Percentiles rank a stretch among this genome's conserved stretches.
phyloP scores from a whole-genome alignment of 2,113 vertebrate species.

The Sphaerodactylus townsendi region DNA sequence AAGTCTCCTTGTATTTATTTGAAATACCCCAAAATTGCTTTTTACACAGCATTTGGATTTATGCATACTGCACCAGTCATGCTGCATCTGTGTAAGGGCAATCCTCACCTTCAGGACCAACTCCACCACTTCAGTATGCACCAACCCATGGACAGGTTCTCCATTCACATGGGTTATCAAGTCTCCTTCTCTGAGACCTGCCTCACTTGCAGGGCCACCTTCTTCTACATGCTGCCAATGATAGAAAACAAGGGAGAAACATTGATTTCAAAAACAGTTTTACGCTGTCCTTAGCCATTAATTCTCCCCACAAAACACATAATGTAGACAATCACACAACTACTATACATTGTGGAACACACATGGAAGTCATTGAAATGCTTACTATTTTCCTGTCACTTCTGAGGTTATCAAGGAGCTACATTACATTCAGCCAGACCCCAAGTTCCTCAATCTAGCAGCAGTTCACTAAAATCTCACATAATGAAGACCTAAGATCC shows the following conservation, averaged over 20 bases:
- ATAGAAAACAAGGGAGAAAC: conserved; percentile 33
- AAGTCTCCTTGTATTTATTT: rapidly evolving
- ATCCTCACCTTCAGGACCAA: conserved; percentile 91
- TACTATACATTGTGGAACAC: background rate
- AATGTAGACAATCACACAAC: background rate
- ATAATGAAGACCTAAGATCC: too few relatives aligned
- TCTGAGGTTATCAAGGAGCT: background rate
- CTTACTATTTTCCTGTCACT: background rate
- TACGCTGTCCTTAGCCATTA: background rate
- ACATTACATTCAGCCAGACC: background rate
- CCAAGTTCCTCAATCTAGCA: background rate
- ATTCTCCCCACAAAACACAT: background rate
- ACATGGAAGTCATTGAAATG: background rate
- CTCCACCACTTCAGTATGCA: conserved; percentile 97
- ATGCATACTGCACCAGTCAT: background rate
- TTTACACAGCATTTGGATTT: background rate
- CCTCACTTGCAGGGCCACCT: conserved; percentile 89
- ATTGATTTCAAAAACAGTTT: background rate
- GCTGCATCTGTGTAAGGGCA: background rate
- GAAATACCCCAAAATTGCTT: background rate
- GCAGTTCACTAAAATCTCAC: background rate
- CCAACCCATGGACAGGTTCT: conserved; percentile 92
- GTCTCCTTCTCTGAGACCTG: conserved; percentile 91
- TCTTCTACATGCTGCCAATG: conserved; percentile 88
- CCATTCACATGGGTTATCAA: conserved; percentile 97